phyloP scores from a whole-genome alignment of 1,140 invertebrate species.

The Aphelinus atriplicis region DNA sequence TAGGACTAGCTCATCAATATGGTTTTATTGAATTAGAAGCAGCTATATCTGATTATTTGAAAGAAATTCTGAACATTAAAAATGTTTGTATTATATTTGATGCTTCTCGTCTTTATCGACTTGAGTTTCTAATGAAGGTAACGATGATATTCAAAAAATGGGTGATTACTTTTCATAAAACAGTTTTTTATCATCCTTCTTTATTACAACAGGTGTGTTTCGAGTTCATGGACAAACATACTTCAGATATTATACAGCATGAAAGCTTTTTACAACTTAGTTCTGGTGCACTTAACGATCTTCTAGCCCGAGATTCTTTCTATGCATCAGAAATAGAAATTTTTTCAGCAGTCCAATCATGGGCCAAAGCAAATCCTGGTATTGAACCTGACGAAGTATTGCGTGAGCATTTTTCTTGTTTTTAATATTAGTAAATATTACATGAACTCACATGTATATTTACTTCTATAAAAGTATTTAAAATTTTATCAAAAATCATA shows the following conservation, averaged over 20 bases:
- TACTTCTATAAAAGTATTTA: background rate
- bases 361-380: constrained; percentile 83
- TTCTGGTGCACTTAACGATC: constrained; percentile 79
- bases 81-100: constrained; percentile 96
- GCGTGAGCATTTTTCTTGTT: constrained; percentile 47
- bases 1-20: constrained; percentile 90
- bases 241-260: constrained; percentile 82
- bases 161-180: background rate
- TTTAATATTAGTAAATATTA: constrained; percentile 1
- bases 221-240: constrained; percentile 89
- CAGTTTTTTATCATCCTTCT: background rate
- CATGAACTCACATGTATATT: background rate
- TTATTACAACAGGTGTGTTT: constrained; percentile 72
- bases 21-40: constrained; percentile 92
- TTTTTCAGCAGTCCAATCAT: constrained; percentile 86
- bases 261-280: constrained; percentile 88
- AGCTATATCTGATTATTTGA: constrained; percentile 92
- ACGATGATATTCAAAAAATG: constrained; percentile 1
- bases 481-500: background rate
- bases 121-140: constrained; percentile 71
- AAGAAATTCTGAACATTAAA: constrained; percentile 83
- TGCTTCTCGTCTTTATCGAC: constrained; percentile 81
- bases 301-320: constrained; percentile 94
- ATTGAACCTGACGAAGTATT: constrained; percentile 67
- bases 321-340: constrained; percentile 96